phyloP scores from a whole-genome alignment of 2,888 invertebrate genomes.

The Busseola fusca region DNA sequence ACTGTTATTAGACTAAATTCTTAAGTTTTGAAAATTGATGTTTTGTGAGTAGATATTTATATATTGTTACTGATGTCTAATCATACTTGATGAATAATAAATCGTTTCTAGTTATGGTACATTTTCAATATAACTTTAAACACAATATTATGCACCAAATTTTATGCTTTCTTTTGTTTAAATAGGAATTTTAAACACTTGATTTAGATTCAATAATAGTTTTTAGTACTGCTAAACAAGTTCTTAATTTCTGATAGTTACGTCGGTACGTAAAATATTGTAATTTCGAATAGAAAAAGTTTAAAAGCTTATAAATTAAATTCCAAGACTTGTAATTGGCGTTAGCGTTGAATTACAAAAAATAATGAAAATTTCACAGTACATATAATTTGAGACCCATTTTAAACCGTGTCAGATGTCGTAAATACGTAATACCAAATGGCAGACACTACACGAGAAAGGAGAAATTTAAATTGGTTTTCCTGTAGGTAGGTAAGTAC shows the following conservation, averaged over 20 bases:
- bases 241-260: not conserved
- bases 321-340: constrained; percentile 16
- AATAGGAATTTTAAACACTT: too few relatives aligned
- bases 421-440: constrained; percentile 29
- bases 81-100: not conserved
- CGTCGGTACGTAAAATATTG: not conserved
- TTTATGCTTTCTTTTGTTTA: too few relatives aligned
- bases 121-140: constrained; percentile 1
- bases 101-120: constrained; percentile 3
- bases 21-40: too few relatives aligned
- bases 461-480: constrained; percentile 29
- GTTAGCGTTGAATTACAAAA: not conserved
- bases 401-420: constrained; percentile 21
- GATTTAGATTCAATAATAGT: not conserved
- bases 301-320: constrained; percentile 14
- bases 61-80: too few relatives aligned
- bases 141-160: not conserved
- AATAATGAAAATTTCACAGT: constrained; percentile 15
- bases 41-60: too few relatives aligned
- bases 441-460: constrained; percentile 17
- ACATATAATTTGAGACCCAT: constrained; percentile 21
- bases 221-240: not conserved
- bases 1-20: too few relatives aligned
- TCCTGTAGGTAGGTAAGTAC: not conserved
- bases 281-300: constrained; percentile 9